Base-by-base conservation (phyloP, 2,113 vertebrate species). In the Suricata suricatta region DNA sequence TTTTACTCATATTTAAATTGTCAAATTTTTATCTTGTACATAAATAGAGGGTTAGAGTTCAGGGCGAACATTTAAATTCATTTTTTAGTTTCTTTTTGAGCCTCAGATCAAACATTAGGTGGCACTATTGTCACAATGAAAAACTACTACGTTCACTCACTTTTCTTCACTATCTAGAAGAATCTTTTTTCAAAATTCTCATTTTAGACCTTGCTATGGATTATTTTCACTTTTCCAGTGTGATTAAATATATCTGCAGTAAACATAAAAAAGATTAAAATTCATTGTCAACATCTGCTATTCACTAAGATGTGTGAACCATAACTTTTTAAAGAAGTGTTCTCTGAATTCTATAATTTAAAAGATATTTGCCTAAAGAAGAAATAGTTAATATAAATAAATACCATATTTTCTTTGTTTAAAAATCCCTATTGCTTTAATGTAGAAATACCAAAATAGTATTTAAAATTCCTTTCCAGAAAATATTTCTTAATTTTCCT, bases 91-190 rank as follows among this genome's bases (percentile, higher is more conserved):
- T 66, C 29, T 11, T 96, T 96, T 77, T 50, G 35, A 90, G 50
- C 63, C 35, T 11, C 10, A 31, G 12, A 94, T 27, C 0, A 68
- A 97, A 95, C 99, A 98, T 98, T 99, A 99, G 99, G 99, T 99
- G 99, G 99, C 99, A 99, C 92, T 99, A 96, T 99, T 99, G 98
- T 85, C 97, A 98, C 98, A 98, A 98, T 19, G 85, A 99, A 99
- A 93, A 98, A 64, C 50, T 69, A 9, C 13, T 19, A 13, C 3
- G 33, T 16, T 50, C 38, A 21, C 7, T 5, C 7, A 11, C 47
- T 38, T 54, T 44, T 68, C n/a, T 7, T 57, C 29, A 29, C 47
- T 35, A 0, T 15, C 35, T 60, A n/a, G 84, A 79, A 77, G 83
- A 74, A 2, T 0, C n/a, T 1, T 89, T 14, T 90, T 21, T 90